Evolutionary conservation across 2,797 vertebrate genomes (phyloP), one percentile per base, ranked within the genome.

Genomic region (Phrynocephalus forsythii): DNA sequence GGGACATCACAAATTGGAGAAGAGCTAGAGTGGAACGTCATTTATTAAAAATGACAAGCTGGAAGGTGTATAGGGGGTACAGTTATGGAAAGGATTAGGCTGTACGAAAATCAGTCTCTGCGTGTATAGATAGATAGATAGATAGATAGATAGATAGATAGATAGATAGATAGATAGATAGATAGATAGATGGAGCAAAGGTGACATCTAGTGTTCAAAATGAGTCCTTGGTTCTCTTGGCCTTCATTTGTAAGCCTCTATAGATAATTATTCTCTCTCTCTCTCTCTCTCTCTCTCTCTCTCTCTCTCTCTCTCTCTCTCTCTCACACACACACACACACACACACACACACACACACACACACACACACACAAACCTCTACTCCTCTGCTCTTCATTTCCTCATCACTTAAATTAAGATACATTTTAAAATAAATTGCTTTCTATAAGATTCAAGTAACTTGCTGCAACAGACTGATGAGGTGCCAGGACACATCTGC

Each of bases 171-270:
- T 33, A 33, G 33, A 48, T 10, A 44, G 33, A 81, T 22, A 76
- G 68, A 82, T 26, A 50, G 3, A 11, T 56, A 68, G 44, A 5
- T 68, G 11, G 71, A 76, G 33, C 68, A 83, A 84, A 60, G 68
- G 56, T 38, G 85, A 44, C 85, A 79, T 78, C 85, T 90, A 56
- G 44, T 81, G 77, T 1, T 60, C 85, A 87, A 8, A 38, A 18
- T 26, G 16, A 20, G 48, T 18, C 52, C 22, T 38, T 72, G 11
- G 9, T 33, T 86, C 16, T 60, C 52, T 33, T 33, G 86, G 44
- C n/a, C 67, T 30, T 30, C 28, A 44, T 56, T n/a, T 15, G 22
- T 71, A 30, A n/a, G 8, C 6, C 48, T 56, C 67, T 69, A 11
- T 16, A 63, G 22, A 71, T 71, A 30, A n/a, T 71, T 73, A 20